Evolutionary conservation across 1,140 invertebrate genomes (phyloP).

Genomic region (Habropoda laboriosa): DNA sequence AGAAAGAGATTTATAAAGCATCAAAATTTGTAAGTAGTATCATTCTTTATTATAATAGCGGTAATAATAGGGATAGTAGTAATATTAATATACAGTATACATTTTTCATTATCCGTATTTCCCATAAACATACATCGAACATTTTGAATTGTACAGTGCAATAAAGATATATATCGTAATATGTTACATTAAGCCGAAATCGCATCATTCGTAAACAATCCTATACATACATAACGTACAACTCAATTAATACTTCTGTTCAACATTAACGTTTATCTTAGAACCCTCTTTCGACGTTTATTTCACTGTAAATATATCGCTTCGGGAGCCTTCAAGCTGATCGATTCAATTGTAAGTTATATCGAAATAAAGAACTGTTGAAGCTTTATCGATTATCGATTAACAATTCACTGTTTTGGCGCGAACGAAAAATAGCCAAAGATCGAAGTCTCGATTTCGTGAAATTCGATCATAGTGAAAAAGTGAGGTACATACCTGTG

Average conservation of each 20-base stretch:
- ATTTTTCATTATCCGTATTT: slow-evolving; percentile 66
- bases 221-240: slow-evolving; percentile 78
- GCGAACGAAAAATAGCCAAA: neutral
- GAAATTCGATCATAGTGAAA: neutral
- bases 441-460: neutral
- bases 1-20: neutral
- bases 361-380: neutral
- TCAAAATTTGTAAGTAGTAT: slow-evolving; percentile 25
- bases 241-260: slow-evolving; percentile 77
- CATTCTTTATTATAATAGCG: slow-evolving; percentile 64
- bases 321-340: slow-evolving; percentile 3
- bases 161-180: slow-evolving; percentile 68
- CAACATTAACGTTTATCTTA: slow-evolving; percentile 73
- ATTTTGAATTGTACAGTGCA: slow-evolving; percentile 59
- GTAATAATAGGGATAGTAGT: slow-evolving; percentile 60
- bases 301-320: slow-evolving; percentile 28
- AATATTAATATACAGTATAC: slow-evolving; percentile 72
- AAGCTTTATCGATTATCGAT: neutral
- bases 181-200: slow-evolving; percentile 77
- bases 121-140: slow-evolving; percentile 70
- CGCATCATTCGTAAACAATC: slow-evolving; percentile 71
- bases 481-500: neutral
- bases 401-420: too few relatives aligned
- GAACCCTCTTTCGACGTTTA: slow-evolving; percentile 12
- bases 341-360: neutral